Percentiles rank a stretch among this genome's conserved stretches.
Conservation (phyloP, 2,888 invertebrate genomes). For the Adelognathus sp. region DNA sequence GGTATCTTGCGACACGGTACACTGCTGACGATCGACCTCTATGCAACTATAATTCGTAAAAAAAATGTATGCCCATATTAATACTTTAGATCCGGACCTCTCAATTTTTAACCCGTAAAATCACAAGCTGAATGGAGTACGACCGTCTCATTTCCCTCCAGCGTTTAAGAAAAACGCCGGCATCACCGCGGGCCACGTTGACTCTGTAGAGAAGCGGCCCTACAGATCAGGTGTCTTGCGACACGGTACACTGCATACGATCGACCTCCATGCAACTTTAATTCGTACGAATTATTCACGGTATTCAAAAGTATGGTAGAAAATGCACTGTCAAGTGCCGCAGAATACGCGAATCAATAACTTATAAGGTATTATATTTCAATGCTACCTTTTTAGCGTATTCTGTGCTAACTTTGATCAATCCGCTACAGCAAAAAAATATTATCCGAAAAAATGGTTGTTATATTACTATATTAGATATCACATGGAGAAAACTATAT, state of each 20-base stretch:
- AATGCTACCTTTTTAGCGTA: too few relatives aligned
- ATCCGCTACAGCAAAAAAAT: too few relatives aligned
- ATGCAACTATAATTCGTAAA: not conserved
- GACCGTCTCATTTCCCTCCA: not conserved
- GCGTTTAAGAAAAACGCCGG: not conserved
- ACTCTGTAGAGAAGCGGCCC: not conserved
- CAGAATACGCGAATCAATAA: too few relatives aligned
- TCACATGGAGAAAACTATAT: too few relatives aligned
- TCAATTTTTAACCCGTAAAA: not conserved
- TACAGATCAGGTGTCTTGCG: not conserved
- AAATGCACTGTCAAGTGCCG: too few relatives aligned
- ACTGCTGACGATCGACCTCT: not conserved
- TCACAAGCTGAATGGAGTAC: not conserved
- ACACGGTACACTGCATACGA: not conserved
- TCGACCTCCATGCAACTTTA: not conserved
- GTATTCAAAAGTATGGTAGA: too few relatives aligned
- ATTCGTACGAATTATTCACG: too few relatives aligned
- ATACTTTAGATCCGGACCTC: not conserved
- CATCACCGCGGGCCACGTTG: not conserved
- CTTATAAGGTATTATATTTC: too few relatives aligned
- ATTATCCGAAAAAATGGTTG: too few relatives aligned
- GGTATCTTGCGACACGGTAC: slow-evolving; percentile 10
- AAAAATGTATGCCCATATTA: not conserved
- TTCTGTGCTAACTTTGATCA: too few relatives aligned
- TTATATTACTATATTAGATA: too few relatives aligned